Base-by-base conservation (phyloP, 2,888 invertebrate species). In the Sinelater perroti region DNA sequence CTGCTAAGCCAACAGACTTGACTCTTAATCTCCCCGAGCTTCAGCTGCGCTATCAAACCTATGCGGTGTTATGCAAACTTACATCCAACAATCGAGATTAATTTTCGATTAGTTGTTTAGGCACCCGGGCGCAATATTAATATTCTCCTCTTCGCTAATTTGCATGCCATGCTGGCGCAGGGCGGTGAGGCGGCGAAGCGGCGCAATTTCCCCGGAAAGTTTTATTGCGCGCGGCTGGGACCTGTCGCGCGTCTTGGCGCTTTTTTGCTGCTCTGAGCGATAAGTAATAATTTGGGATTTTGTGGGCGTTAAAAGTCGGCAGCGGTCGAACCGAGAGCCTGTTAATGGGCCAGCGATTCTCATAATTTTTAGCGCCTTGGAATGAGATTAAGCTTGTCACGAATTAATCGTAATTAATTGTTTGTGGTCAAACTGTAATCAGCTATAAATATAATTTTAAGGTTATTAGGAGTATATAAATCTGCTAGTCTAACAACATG, bases 1-100 rank as follows among this genome's bases (percentile, higher is more conserved):
- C 71, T 69, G 70, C 67, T 70, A 71, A 71, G 69, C 71, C 62
- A 71, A 70, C 70, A 70, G 64, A 70, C 67, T 70, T 67, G 66
- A 63, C 60, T 69, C 66, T 65, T 70, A 70, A 70, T 70, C 70
- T 70, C 64, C 65, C 68, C 64, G 50, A 59, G 68, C 66, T 63
- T 69, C 61, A 51, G 62, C 62, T 63, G 42, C 35, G 60, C 56
- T 60, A 60, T 60, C 61, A 66, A 63, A 66, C 60, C 62, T 62
- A 65, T 60, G 64, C 66, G 60, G 64, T 67, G 66, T 65, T 67
- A 64, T 64, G 65, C 67, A 67, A 67, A 66, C 66, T 67, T 66
- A 52, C 60, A 62, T 56, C 49, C 58, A 58, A 58, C 61, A 56
- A 46, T 55, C 50, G 40, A 61, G 68, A 68, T 69, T 69, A 67